These are phyloP conservation scores for Galbula dea DNA, from an alignment of 2,113 vertebrate genomes.

Conservation along the genomic window DNA sequence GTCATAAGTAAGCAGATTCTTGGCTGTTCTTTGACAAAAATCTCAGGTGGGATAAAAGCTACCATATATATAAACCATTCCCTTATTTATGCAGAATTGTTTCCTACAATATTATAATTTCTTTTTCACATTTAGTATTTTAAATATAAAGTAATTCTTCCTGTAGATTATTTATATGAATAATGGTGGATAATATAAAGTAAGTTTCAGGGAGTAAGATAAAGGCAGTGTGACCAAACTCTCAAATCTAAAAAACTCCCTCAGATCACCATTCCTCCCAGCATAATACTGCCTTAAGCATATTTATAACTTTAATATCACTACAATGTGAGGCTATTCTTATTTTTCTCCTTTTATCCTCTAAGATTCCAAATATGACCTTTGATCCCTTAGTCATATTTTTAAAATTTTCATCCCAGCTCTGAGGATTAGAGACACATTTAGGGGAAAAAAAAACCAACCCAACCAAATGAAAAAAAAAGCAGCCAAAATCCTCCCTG, in stretches of 20 bases:
- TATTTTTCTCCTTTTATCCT: background rate
- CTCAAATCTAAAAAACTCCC: accelerated
- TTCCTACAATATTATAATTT: background rate
- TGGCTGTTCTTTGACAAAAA: background rate
- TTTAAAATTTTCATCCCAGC: constrained; percentile 1
- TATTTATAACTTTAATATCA: background rate
- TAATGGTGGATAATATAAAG: background rate
- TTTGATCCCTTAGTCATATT: background rate
- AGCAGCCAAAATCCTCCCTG: background rate
- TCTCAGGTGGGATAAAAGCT: background rate
- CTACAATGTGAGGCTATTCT: background rate
- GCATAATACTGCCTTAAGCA: background rate
- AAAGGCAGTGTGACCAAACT: background rate
- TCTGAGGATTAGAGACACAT: background rate
- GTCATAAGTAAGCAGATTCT: background rate
- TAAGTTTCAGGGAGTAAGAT: background rate
- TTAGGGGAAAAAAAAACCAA: background rate
- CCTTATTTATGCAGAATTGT: background rate
- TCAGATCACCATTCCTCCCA: background rate
- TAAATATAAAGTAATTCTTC: background rate
- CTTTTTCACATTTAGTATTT: background rate
- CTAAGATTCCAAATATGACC: background rate
- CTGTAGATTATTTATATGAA: background rate
- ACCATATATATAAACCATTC: background rate
- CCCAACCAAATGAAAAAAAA: background rate